Evolutionary conservation across 37 sponge, comb jelly and placozoan genomes (phyloP), one percentile per base, ranked within the genome.

Genomic region (Geodia barretti): DNA sequence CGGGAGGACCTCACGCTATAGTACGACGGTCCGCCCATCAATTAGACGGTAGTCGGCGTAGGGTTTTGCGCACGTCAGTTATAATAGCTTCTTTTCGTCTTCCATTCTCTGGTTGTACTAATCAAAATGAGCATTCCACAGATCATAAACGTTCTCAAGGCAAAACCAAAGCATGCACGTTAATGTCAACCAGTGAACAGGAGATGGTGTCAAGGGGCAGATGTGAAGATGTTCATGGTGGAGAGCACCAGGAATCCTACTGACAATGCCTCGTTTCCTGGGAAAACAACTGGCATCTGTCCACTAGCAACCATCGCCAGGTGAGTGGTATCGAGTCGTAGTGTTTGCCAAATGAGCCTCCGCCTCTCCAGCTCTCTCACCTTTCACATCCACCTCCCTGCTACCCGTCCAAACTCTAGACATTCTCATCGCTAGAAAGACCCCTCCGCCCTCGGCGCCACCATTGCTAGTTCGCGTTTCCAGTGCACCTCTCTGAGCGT

Each of bases 241-340:
- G 76, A 30, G 20, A 59, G 60, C 28, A 75, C 76, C 32, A 60
- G 60, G 1, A 74, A 14, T 0, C 31, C 76, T 59, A 31, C 76
- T 60, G 76, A 19, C 32, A 14, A 41, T 19, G 24, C 26, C 0
- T 23, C 28, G 23, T 29, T 41, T 58, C 73, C 21, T 39, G 43
- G 3, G n/a, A n/a, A n/a, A n/a, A n/a, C 40, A 72, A 39, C 43
- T 39, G 43, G 1, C 73, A n/a, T 42, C 43, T 5, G 25, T 9
- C 43, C 43, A 21, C 43, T 21, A 30, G 59, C n/a, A n/a, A 4
- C 32, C 17, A 30, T 59, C 76, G 1, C 36, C 76, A 20, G 59
- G 32, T 32, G 76, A 35, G 76, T 75, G 76, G 60, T 75, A 59
- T 32, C 29, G 76, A 24, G 30, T 60, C 29, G 60, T 47, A 54